Conservation (phyloP, 1,140 invertebrate species). For the Teleogryllus occipitalis region DNA sequence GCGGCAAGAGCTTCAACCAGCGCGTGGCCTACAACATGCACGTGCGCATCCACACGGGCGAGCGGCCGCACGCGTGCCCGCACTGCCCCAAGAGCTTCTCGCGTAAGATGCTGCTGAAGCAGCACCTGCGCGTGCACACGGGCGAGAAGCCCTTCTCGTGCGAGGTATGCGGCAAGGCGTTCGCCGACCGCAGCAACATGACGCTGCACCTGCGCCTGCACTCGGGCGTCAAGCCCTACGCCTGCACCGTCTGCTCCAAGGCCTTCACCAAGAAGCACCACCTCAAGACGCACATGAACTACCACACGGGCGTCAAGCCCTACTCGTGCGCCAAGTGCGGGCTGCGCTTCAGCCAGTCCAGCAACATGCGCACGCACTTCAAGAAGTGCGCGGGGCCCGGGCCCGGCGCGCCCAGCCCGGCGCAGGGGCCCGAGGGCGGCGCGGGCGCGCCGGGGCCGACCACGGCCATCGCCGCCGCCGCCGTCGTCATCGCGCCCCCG, state of each 20-base stretch:
- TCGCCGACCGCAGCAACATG: conserved; percentile 65
- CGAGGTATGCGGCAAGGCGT: conserved; percentile 56
- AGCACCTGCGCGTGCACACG: conserved; percentile 67
- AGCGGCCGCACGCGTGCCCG: conserved; percentile 77
- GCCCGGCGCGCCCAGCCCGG: no score
- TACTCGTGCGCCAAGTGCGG: conserved; percentile 65
- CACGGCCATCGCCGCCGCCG: not conserved
- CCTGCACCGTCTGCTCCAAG: conserved; percentile 74
- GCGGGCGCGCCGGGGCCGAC: not conserved
- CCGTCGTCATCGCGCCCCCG: conserved; percentile 8
- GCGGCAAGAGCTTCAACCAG: conserved; percentile 70
- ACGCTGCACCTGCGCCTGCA: conserved; percentile 55
- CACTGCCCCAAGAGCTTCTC: conserved; percentile 82
- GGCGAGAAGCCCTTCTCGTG: conserved; percentile 69
- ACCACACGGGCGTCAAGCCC: conserved; percentile 66
- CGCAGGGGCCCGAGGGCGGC: no score
- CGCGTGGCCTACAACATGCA: conserved; percentile 77
- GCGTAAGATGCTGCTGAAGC: conserved; percentile 69
- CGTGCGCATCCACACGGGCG: conserved; percentile 63
- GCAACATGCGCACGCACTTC: conserved; percentile 69
- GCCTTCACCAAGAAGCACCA: conserved; percentile 81
- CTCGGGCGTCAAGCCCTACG: conserved; percentile 77
- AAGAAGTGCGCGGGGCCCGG: conserved; percentile 49
- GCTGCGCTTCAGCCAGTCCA: conserved; percentile 64
- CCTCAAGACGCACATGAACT: conserved; percentile 65